Evolutionary conservation across 2,113 vertebrate species (phyloP), one percentile per base, ranked within the genome.

Genomic region (Pygoscelis adeliae): DNA sequence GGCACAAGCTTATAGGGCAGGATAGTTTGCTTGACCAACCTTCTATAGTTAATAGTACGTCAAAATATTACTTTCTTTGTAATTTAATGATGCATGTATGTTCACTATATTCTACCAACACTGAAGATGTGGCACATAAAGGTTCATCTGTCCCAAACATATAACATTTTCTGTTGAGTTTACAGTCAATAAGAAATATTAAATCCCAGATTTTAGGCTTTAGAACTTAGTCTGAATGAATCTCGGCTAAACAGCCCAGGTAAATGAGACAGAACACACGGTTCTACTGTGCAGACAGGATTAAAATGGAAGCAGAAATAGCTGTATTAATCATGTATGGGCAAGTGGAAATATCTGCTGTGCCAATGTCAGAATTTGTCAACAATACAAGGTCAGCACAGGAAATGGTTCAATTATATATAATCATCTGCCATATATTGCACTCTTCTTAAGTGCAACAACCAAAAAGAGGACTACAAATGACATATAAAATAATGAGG

Each of bases 301-400:
- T 69, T 88, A 38, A 65, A 96, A 59, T 61, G 79, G 80, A 74
- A 82, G 42, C 63, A 90, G 78, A 81, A 87, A 88, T 58, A 63
- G 58, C 63, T 49, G 55, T n/a, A 67, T 91, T 87, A 90, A 86
- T 93, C 72, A 82, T 25, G 40, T 19, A 6, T 29, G 44, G 73
- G 46, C 38, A 71, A 77, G 34, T 2, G 5, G 47, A 88, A 86
- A 74, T 83, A 36, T 50, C 59, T 70, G 82, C 88, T 73, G 42
- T 85, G 73, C 70, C 90, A 77, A 3, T 61, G 85, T 83, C 88
- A 61, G 49, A 74, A 95, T 90, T 94, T 93, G 88, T 94, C 95
- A 85, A 82, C 78, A 90, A 74, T 32, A 91, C n/a, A 22, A 86
- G 87, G 89, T 67, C 92, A 92, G 46, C 36, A 91, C 36, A 79